Conservation (phyloP, 35 echinoderm and acorn worm species). For the Lytechinus variegatus region DNA sequence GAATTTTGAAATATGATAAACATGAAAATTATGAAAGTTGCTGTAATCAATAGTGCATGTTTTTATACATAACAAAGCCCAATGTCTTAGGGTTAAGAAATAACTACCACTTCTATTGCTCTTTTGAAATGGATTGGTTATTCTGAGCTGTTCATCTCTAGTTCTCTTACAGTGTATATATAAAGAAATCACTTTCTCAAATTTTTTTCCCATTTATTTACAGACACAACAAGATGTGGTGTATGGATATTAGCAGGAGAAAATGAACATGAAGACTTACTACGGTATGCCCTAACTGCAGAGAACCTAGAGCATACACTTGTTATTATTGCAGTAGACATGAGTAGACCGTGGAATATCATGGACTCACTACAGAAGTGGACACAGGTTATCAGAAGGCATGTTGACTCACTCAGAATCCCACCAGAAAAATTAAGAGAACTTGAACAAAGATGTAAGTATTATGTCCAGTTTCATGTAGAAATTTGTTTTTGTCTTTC, state of each 20-base stretch:
- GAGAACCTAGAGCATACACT: slow-evolving; percentile 84
- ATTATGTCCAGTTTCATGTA: not conserved
- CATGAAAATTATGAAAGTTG: too few species aligned
- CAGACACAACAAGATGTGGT: slow-evolving; percentile 92
- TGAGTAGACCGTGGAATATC: slow-evolving; percentile 93
- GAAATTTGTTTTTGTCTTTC: too few species aligned
- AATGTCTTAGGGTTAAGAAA: too few species aligned
- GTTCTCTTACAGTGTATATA: slow-evolving; percentile 6
- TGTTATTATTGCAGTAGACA: slow-evolving; percentile 88
- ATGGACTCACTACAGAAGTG: slow-evolving; percentile 90
- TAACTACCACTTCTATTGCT: too few species aligned
- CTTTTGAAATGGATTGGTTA: too few species aligned
- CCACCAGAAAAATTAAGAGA: slow-evolving; percentile 86
- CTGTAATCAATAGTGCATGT: too few species aligned
- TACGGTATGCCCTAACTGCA: slow-evolving; percentile 85
- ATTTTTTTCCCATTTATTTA: slow-evolving; percentile 19
- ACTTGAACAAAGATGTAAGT: slow-evolving; percentile 96
- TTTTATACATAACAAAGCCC: too few species aligned
- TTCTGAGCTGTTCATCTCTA: not conserved
- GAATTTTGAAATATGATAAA: too few species aligned
- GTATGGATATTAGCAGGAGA: slow-evolving; percentile 96
- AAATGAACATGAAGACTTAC: slow-evolving; percentile 79
- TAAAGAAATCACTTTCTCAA: not conserved
- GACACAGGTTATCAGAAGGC: slow-evolving; percentile 76
- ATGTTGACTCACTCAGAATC: slow-evolving; percentile 90